Evolutionary conservation across 2,113 vertebrate species (phyloP).

Genomic region (Chlorocebus sabaeus): DNA sequence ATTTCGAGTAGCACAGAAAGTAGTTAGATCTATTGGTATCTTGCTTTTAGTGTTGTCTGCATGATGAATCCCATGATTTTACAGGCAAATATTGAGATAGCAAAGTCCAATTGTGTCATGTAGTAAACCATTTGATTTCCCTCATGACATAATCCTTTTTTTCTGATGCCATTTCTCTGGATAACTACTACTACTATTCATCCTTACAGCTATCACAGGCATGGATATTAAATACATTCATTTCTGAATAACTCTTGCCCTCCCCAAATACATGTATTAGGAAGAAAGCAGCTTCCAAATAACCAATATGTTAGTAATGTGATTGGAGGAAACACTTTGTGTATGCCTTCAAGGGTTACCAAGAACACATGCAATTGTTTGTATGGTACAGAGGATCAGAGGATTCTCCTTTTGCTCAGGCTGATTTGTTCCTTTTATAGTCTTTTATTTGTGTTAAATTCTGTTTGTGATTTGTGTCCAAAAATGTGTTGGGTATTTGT

Average conservation of each 20-base stretch:
- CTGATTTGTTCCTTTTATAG: neutral
- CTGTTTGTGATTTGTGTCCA: neutral
- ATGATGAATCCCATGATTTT: neutral
- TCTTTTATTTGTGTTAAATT: neutral
- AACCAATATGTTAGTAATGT: neutral
- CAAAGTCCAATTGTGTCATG: neutral
- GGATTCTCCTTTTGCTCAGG: neutral
- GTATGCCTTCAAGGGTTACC: neutral
- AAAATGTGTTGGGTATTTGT: neutral
- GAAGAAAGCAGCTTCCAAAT: neutral
- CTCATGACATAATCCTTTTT: neutral
- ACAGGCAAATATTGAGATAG: neutral
- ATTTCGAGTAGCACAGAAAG: neutral
- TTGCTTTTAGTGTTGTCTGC: neutral
- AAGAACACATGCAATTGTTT: neutral
- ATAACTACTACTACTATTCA: neutral
- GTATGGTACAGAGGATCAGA: rapidly evolving
- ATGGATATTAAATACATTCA: neutral
- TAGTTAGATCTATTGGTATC: neutral
- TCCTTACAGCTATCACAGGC: neutral
- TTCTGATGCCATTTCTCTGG: neutral
- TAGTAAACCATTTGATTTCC: neutral
- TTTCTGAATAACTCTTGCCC: neutral
- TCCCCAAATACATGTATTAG: neutral
- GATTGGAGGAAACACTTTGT: neutral